These are phyloP conservation scores for Gobionotothen gibberifrons DNA, from an alignment of 2,797 vertebrate genomes.

Conservation along the genomic window DNA sequence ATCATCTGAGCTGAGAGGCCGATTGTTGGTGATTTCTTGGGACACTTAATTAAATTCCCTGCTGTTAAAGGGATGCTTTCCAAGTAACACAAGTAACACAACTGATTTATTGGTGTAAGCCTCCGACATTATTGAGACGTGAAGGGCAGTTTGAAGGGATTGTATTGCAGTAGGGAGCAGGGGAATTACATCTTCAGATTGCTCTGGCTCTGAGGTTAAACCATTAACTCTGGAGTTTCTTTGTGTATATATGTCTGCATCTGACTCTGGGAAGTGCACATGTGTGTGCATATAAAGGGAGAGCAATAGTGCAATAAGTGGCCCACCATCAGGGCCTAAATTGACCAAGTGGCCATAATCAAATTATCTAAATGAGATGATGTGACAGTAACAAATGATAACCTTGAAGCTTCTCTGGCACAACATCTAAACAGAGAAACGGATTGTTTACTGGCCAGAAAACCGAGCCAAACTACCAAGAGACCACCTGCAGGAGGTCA, in stretches of 20 bases:
- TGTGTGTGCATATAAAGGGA: conserved; percentile 8
- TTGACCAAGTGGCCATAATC: conserved; percentile 35
- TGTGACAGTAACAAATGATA: conserved; percentile 53
- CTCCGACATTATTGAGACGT: conserved; percentile 29
- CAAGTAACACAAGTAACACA: conserved; percentile 14
- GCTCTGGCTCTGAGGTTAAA: conserved; percentile 55
- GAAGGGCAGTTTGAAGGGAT: conserved; percentile 42
- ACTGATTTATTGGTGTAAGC: conserved; percentile 36
- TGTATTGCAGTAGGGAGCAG: conserved; percentile 18
- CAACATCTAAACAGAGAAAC: background rate
- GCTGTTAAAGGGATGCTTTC: conserved; percentile 18
- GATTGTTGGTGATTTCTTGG: background rate
- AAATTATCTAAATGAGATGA: conserved; percentile 62
- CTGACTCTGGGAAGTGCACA: background rate
- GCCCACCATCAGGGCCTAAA: conserved; percentile 28
- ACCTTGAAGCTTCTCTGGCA: conserved; percentile 49
- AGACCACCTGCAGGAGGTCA: conserved; percentile 12
- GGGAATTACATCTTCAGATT: conserved; percentile 44
- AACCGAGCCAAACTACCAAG: conserved; percentile 16
- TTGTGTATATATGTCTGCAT: conserved; percentile 5
- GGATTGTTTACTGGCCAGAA: conserved; percentile 13
- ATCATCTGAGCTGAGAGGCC: conserved; percentile 29
- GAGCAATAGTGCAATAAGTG: background rate
- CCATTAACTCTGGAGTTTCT: conserved; percentile 30
- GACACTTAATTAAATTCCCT: conserved; percentile 8